Base-by-base conservation (phyloP, 2,797 vertebrate species). In the Cygnus olor region DNA sequence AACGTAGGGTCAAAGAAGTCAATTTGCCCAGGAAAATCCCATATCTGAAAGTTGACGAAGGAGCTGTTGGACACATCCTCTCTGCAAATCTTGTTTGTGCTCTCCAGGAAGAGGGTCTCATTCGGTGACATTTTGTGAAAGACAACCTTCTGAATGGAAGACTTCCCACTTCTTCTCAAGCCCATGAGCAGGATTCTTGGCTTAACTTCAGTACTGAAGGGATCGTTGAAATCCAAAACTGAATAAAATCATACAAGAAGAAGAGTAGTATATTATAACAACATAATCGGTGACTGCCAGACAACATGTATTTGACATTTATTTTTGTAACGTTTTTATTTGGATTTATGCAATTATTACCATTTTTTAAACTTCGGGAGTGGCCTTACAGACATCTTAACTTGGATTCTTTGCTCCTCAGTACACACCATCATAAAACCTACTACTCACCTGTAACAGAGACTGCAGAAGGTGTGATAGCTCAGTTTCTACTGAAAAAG, bases 101-200 rank as follows among this genome's bases (percentile, higher is more conserved):
- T 99, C 96, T 99, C 99, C 97, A 99, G 92, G 97, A 99, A 99
- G 4, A 99, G 98, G 0, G 99, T 99, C 95, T 99, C 99, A 25
- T 98, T 99, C 28, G 99, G 99, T 1, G 99, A 99, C 99, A 99
- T 99, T 97, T 98, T 99, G 97, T 98, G 98, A 97, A 99, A 99
- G 79, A 99, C 99, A 83, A 99, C 99, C 97, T 99, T 99, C 98
- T 99, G 99, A 96, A 99, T 99, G 54, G 99, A 99, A 14, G 99
- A 99, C 88, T 99, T 99, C 45, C 99, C 99, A 18, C 99, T 99
- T 95, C 99, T 98, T 77, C 99, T 97, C 93, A 99, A 97, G 74
- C 99, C 99, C 99, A 99, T 99, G 61, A 99, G 97, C 92, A 99
- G 97, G 88, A 99, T 99, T 65, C 99, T 98, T 44, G 99, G 99